Evolutionary conservation across 2,113 vertebrate species (phyloP).

Genomic region (Leucopsar rothschildi): DNA sequence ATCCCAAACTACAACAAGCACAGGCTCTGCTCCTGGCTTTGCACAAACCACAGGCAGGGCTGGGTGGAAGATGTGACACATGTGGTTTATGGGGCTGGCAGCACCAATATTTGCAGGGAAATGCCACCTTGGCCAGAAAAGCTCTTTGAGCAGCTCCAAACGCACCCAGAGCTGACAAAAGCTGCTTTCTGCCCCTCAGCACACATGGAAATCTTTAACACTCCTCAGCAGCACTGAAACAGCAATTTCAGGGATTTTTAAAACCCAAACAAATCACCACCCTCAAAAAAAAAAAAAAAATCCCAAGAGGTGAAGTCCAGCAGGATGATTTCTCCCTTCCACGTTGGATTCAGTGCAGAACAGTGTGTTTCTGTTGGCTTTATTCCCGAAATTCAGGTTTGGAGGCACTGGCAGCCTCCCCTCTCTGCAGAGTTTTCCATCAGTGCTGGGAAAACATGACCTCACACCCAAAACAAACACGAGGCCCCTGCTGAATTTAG

Average conservation of each 20-base stretch:
- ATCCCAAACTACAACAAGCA: not conserved
- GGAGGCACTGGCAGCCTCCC: not conserved
- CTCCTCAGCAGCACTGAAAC: not conserved
- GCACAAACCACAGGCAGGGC: not conserved
- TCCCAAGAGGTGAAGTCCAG: not conserved
- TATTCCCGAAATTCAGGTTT: not conserved
- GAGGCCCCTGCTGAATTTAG: not conserved
- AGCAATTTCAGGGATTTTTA: not conserved
- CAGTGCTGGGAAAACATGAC: constrained; percentile 15
- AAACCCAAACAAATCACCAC: not conserved
- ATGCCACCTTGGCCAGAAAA: not conserved
- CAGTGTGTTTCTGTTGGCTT: not conserved
- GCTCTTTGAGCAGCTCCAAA: not conserved
- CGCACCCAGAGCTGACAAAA: not conserved
- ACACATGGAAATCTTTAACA: not conserved
- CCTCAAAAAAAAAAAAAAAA: not conserved
- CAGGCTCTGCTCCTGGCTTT: not conserved
- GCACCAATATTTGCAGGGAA: not conserved
- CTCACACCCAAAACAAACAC: constrained; percentile 14
- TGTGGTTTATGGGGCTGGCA: not conserved
- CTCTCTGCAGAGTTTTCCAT: not conserved
- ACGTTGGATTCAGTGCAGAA: not conserved
- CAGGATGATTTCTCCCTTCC: not conserved
- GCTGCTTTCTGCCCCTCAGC: not conserved
- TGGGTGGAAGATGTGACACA: not conserved